Conservation (phyloP, 2,797 vertebrate species). For the Gobionotothen gibberifrons region DNA sequence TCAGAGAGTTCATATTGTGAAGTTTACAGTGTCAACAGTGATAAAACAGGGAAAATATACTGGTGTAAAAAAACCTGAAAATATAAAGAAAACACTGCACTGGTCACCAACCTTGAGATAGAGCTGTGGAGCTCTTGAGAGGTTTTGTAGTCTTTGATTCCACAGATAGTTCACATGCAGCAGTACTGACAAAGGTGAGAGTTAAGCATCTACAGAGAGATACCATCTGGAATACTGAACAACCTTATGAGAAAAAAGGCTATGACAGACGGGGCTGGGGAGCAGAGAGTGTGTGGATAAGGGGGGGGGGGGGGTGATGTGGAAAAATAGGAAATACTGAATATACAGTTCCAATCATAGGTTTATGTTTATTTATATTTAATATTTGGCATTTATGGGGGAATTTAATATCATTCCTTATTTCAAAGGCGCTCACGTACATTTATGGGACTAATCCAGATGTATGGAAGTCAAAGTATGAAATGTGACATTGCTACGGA, state of each 20-base stretch:
- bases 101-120: conserved; percentile 38
- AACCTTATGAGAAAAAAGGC: conserved; percentile 40
- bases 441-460: too few species aligned
- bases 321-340: too few species aligned
- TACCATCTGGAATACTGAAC: conserved; percentile 49
- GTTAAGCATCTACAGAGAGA: conserved; percentile 59
- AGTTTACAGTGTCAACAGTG: conserved; percentile 7
- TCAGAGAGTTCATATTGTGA: conserved; percentile 33
- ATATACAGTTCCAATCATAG: too few species aligned
- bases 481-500: too few species aligned
- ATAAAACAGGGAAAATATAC: conserved; percentile 21
- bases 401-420: too few species aligned
- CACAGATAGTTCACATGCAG: conserved; percentile 21
- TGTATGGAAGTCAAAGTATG: too few species aligned
- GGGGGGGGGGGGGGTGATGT: too few species aligned
- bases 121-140: conserved; percentile 33
- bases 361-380: too few species aligned
- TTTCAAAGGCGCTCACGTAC: too few species aligned
- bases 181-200: conserved; percentile 54
- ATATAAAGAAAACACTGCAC: conserved; percentile 11
- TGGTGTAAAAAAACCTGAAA: conserved; percentile 17
- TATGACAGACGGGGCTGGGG: conserved; percentile 22
- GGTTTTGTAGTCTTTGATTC: conserved; percentile 47
- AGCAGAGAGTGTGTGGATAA: not conserved
- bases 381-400: too few species aligned